Evolutionary conservation across 1,140 invertebrate genomes (phyloP).

Genomic region (Lepidurus packardi): DNA sequence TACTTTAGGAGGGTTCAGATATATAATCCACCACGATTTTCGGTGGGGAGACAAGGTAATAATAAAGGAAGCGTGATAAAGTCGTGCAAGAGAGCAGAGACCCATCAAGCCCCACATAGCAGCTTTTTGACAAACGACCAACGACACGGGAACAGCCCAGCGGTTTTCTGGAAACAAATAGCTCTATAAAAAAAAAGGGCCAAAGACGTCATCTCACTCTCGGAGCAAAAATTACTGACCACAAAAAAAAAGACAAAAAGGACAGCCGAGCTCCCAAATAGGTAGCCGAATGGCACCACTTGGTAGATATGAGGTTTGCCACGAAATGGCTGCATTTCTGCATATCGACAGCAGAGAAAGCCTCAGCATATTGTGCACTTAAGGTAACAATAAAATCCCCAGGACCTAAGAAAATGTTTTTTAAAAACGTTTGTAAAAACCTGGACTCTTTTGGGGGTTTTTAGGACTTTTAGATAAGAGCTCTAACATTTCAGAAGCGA

Average conservation of each 20-base stretch:
- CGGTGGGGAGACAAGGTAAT: not conserved
- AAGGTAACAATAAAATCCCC: no score
- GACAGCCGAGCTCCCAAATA: not conserved
- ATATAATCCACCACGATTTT: slow-evolving; percentile 14
- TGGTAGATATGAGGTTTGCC: no score
- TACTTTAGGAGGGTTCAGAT: slow-evolving; percentile 13
- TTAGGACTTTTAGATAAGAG: no score
- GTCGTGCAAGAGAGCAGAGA: slow-evolving; percentile 9
- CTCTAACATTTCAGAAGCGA: no score
- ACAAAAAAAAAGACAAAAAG: not conserved
- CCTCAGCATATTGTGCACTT: no score
- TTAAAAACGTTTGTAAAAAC: no score
- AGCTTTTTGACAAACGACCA: slow-evolving; percentile 21
- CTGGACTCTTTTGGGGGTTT: no score
- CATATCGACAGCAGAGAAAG: no score
- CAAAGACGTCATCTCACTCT: slow-evolving; percentile 14
- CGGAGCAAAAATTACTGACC: slow-evolving; percentile 9
- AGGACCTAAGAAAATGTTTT: no score
- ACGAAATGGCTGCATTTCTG: no score
- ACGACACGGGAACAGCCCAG: slow-evolving; percentile 17
- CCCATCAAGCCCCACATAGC: not conserved
- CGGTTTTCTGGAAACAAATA: slow-evolving; percentile 8
- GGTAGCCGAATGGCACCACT: not conserved
- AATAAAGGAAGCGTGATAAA: slow-evolving; percentile 20
- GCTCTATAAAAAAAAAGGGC: slow-evolving; percentile 15